Conservation (phyloP, 2,797 vertebrate species). For the Chaunax sp. region DNA sequence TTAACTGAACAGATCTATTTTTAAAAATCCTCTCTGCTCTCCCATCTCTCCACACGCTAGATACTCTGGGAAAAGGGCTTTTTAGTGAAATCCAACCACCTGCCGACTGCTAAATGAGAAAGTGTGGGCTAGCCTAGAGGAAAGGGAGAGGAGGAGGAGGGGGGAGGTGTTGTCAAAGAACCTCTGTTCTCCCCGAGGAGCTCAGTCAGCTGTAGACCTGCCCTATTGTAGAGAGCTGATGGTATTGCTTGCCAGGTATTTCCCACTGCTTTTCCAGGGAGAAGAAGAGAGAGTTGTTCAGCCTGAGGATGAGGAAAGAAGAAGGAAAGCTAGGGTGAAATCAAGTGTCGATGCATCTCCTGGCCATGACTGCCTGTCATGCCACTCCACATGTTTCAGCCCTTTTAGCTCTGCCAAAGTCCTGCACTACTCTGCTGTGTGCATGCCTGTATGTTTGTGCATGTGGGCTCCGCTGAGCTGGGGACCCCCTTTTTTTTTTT, state of each 20-base stretch:
- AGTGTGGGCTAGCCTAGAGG: constrained; percentile 80
- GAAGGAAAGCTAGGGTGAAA: constrained; percentile 48
- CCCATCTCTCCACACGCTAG: constrained; percentile 65
- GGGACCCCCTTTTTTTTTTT: too few species aligned
- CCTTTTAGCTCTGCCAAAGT: constrained; percentile 44
- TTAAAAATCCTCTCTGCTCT: constrained; percentile 69
- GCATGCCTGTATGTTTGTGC: constrained; percentile 9
- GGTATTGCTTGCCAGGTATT: constrained; percentile 78
- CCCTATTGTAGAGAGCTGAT: constrained; percentile 74
- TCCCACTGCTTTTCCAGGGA: constrained; percentile 66
- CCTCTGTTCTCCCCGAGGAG: constrained; percentile 82
- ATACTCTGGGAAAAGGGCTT: constrained; percentile 79
- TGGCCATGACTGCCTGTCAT: constrained; percentile 29
- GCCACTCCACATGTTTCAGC: constrained; percentile 23
- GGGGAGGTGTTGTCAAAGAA: constrained; percentile 78
- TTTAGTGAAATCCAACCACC: constrained; percentile 86
- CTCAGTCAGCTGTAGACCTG: constrained; percentile 80
- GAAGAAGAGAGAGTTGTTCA: constrained; percentile 59
- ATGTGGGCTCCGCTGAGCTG: constrained; percentile 24
- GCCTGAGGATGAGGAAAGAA: constrained; percentile 34
- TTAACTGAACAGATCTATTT: constrained; percentile 79
- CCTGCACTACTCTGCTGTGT: constrained; percentile 14
- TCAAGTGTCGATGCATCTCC: constrained; percentile 37
- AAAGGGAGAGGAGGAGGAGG: constrained; percentile 50
- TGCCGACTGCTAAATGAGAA: constrained; percentile 87